These are phyloP conservation scores for Oopsacas minuta DNA, from an alignment of 37 sponge, comb jelly and placozoan genomes.

Conservation along the genomic window DNA sequence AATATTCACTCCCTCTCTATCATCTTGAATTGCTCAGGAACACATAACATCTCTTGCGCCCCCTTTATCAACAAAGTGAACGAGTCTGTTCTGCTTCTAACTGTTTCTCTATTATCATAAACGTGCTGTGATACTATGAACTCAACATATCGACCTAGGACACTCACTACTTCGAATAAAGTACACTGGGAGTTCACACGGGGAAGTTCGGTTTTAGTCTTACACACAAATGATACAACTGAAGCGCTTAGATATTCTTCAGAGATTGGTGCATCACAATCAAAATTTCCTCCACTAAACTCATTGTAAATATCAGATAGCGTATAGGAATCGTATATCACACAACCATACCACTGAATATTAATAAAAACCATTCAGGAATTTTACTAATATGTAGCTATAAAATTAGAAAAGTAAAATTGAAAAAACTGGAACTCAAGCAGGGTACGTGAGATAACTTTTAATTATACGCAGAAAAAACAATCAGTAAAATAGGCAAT, in stretches of 20 bases:
- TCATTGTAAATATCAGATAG: slow-evolving; percentile 26
- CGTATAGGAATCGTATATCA: slow-evolving; percentile 19
- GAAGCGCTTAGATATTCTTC: slow-evolving; percentile 25
- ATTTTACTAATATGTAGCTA: too few relatives aligned
- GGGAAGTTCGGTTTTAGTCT: slow-evolving; percentile 21
- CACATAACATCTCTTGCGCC: slow-evolving; percentile 13
- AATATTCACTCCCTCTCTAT: too few relatives aligned
- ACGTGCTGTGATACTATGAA: neutral
- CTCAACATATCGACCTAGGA: neutral
- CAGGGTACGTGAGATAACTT: too few relatives aligned
- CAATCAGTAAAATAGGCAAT: too few relatives aligned
- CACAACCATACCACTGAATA: slow-evolving; percentile 29
- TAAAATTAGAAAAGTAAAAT: too few relatives aligned
- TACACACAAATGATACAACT: neutral
- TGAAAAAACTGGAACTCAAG: too few relatives aligned
- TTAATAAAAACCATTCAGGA: slow-evolving; percentile 22
- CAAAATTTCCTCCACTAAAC: slow-evolving; percentile 27
- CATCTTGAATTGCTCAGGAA: slow-evolving; percentile 28
- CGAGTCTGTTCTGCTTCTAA: neutral
- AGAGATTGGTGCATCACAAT: slow-evolving; percentile 29
- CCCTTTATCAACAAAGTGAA: slow-evolving; percentile 21
- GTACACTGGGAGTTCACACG: slow-evolving; percentile 23
- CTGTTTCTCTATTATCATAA: neutral
- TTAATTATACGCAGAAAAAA: too few relatives aligned
- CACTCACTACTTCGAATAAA: slow-evolving; percentile 10